Evolutionary conservation across 2,888 invertebrate genomes (phyloP), one percentile per base, ranked within the genome.

Genomic region (Drosophila falleni): DNA sequence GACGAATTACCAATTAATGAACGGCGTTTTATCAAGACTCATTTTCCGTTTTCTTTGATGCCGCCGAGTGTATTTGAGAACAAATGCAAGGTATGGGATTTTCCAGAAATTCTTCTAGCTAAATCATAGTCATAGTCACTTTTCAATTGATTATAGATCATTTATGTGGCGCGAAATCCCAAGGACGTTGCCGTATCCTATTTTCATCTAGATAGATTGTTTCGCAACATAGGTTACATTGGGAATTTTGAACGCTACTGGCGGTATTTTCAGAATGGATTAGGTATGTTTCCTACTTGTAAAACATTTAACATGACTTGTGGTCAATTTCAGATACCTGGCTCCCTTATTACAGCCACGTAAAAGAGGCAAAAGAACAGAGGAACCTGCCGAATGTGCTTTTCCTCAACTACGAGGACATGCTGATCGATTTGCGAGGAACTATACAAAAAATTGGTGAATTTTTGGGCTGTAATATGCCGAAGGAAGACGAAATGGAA

Each of bases 91-190:
- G 94, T 93, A 39, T 44, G 39, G n/a, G 10, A 46, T 9, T 42
- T 41, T 9, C 8, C 3, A 29, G 10, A 31, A 37, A 26, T 13
- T 39, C 6, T 23, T 23, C 1, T 1, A 51, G 26, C 6, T 1
- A 23, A 23, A 11, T 6, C 44, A 9, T 23, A n/a, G 26, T 6
- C 11, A 35, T 5, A 42, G 2, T 37, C 0, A 23, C 5, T 19
- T 9, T 13, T 33, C 5, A 11, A 10, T 15, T 53, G 2, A 35
- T 54, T 68, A 9, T 86, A 96, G 94, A 93, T 97, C 19, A 94
- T 98, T 51, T 98, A 97, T 88, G 95, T 97, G 0, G 96, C 96
- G 0, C 94, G 98, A 61, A 97, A 98, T 92, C 97, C 29, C 29
- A 29, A 29, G 5, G 29, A 29, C 29, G 29, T 29, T 3, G 29